These are phyloP conservation scores for Calidris pygmaea DNA, from an alignment of 2,113 vertebrate genomes.

Conservation along the genomic window DNA sequence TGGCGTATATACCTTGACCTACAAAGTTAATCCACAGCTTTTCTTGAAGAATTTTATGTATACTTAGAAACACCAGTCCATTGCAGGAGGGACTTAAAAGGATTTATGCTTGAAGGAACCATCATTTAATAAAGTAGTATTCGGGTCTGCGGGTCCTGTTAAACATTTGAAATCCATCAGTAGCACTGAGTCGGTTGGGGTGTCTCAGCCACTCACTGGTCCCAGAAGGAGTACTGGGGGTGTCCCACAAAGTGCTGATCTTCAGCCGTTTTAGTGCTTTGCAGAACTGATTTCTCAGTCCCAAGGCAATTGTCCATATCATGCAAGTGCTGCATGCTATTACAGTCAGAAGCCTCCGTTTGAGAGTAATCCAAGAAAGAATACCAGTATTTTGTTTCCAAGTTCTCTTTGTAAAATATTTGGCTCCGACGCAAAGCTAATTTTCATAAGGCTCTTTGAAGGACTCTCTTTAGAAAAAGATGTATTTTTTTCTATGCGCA, in stretches of 20 bases:
- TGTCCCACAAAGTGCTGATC: constrained; percentile 27
- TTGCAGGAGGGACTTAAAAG: neutral
- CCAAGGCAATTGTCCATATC: constrained; percentile 40
- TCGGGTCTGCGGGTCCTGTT: neutral
- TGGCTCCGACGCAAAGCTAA: constrained; percentile 29
- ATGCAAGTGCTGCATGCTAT: constrained; percentile 27
- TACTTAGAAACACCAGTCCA: neutral
- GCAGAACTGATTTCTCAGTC: constrained; percentile 30
- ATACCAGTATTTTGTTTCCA: constrained; percentile 40
- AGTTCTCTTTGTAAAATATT: constrained; percentile 30
- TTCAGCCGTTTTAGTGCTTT: constrained; percentile 24
- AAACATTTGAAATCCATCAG: constrained; percentile 26
- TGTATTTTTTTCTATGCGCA: neutral
- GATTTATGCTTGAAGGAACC: neutral
- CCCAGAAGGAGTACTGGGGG: neutral
- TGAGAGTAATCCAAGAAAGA: constrained; percentile 50
- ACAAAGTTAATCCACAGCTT: neutral
- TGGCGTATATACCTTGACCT: neutral
- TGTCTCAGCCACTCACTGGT: neutral
- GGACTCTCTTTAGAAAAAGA: neutral
- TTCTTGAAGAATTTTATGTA: neutral
- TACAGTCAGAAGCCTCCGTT: constrained; percentile 34
- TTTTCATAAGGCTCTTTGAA: constrained; percentile 53
- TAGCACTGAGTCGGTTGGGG: constrained; percentile 5
- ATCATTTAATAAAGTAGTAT: neutral